Base-by-base conservation (phyloP, 2,113 vertebrate species). In the Crotalus tigris region DNA sequence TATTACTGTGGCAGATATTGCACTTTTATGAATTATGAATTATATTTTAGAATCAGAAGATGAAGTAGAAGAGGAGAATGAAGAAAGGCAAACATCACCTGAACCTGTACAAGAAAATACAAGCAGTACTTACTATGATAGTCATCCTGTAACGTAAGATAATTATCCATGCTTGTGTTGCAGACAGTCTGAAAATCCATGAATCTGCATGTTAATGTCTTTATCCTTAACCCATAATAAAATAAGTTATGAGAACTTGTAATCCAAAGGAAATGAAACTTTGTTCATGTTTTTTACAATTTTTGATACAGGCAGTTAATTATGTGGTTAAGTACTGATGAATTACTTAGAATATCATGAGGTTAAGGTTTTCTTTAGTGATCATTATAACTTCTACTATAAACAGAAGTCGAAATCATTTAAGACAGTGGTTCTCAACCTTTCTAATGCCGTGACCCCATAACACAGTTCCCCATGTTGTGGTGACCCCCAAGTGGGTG, bases 61-160 rank as follows among this genome's bases (percentile, higher is more conserved):
- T 95, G 99, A 99, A 95, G 98, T 99, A 90, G 99, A 99, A 95
- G 99, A 99, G 94, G 98, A 99, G 90, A 97, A 97, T 94, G 99
- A 99, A 96, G 99, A 99, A 97, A 98, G 98, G 85, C 98, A 98
- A 26, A 97, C 98, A 0, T 98, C 99, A 39, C 99, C 99, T 93
- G 99, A 99, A 91, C 98, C 98, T 15, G 98, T 98, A 90, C 98
- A 99, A 95, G 99, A 99, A 95, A 99, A 98, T 57, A 94, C 98
- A 19, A 99, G 97, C 97, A 98, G 98, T 95, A 96, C 98, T 95
- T 99, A 99, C 89, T 99, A 99, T 49, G 99, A 99, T 91, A 95
- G 98, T 64, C 99, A 99, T 86, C 98, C 99, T 92, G 99, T 99
- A 90, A 97, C 98, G 99, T 99, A 98, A 97, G 98, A 95, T 92